A percentile compares a stretch with the other conserved stretches of the same genome.
phyloP scores from a whole-genome alignment of 1,140 invertebrate genomes.

The Papilio helenus region DNA sequence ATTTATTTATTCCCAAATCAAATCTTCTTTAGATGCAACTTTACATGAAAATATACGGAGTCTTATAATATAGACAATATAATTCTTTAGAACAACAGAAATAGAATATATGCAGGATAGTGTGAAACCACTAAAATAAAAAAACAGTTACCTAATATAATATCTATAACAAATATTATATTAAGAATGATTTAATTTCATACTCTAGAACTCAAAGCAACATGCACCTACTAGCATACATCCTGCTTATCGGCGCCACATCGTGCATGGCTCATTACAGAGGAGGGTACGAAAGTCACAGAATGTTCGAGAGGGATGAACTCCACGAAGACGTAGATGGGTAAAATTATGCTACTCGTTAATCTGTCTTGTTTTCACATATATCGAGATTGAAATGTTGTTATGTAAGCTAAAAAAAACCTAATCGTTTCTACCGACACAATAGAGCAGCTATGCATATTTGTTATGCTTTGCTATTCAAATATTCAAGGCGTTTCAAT shows the following conservation, averaged over 20 bases:
- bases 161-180: not conserved
- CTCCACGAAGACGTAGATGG: slow-evolving; percentile 49
- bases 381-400: too few species aligned
- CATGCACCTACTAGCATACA: slow-evolving; percentile 57
- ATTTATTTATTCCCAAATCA: not conserved
- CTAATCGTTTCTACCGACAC: not conserved
- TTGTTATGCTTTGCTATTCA: not conserved
- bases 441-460: not conserved
- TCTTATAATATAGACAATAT: not conserved
- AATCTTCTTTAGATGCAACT: not conserved
- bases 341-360: slow-evolving; percentile 45
- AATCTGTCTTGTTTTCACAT: not conserved
- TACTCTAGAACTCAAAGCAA: slow-evolving; percentile 55
- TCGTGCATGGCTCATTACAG: slow-evolving; percentile 64
- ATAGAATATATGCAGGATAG: not conserved
- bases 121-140: not conserved
- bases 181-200: not conserved
- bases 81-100: too few species aligned
- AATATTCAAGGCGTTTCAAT: not conserved
- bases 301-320: slow-evolving; percentile 64
- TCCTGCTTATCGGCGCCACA: slow-evolving; percentile 52
- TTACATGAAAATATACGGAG: not conserved
- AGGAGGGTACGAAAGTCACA: slow-evolving; percentile 54
- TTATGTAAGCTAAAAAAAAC: not conserved
- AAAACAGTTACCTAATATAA: not conserved